Evolutionary conservation across 2,888 invertebrate species (phyloP).

Genomic region (Drosophila quasianomalipes): DNA sequence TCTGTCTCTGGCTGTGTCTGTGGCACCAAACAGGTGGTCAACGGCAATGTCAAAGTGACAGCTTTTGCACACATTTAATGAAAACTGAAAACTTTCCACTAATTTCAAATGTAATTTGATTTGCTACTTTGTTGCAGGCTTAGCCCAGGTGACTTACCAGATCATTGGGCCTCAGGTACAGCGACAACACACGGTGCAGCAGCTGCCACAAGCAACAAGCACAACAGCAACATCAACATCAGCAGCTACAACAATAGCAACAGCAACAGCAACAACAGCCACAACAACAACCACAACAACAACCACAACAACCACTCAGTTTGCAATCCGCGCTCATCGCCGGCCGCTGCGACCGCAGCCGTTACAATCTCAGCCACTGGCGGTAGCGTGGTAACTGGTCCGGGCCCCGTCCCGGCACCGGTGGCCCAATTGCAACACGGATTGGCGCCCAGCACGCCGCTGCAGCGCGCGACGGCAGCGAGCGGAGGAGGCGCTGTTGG

Average conservation of each 20-base stretch:
- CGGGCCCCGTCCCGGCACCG: conserved; percentile 39
- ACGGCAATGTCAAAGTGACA: conserved; percentile 5
- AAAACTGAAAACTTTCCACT: conserved; percentile 13
- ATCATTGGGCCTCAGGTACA: conserved; percentile 84
- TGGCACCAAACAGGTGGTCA: not conserved
- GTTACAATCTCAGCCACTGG: conserved; percentile 81
- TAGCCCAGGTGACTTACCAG: conserved; percentile 94
- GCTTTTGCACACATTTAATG: conserved; percentile 5
- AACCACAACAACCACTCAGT: conserved; percentile 59
- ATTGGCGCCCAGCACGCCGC: conserved; percentile 73
- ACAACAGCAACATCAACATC: conserved; percentile 39
- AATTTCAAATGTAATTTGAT: conserved; percentile 10
- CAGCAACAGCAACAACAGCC: conserved; percentile 23
- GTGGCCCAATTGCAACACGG: conserved; percentile 69
- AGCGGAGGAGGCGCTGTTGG: conserved; percentile 54
- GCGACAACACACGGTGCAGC: conserved; percentile 62
- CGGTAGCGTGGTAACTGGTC: conserved; percentile 61
- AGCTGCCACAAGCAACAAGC: conserved; percentile 45
- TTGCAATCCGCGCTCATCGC: conserved; percentile 86
- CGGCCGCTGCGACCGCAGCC: conserved; percentile 85
- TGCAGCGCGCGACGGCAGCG: conserved; percentile 72
- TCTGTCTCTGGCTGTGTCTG: not conserved
- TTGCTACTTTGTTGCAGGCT: conserved; percentile 88
- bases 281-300: conserved; percentile 35
- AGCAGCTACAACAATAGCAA: conserved; percentile 31